A percentile compares a stretch with the other conserved stretches of the same genome.
phyloP scores from a whole-genome alignment of 1,140 invertebrate species.

The Scaptomyza hsui region DNA sequence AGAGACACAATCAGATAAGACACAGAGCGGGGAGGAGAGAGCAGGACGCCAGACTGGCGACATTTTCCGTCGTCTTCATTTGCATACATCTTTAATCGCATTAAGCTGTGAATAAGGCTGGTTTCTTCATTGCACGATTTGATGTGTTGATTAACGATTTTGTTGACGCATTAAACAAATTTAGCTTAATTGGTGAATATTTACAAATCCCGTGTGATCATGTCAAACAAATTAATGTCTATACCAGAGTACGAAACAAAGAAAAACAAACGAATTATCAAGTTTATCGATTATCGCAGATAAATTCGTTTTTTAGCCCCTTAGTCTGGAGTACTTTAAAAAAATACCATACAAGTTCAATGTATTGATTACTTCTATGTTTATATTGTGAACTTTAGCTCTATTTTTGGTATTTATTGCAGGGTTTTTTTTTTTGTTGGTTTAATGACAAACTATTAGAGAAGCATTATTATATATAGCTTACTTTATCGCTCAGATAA shows the following conservation, averaged over 20 bases:
- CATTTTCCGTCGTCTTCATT: constrained; percentile 5
- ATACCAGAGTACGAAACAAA: constrained; percentile 3
- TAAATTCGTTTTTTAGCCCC: neutral
- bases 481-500: constrained; percentile 10
- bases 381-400: neutral
- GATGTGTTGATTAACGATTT: constrained; percentile 13
- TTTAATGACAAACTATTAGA: neutral
- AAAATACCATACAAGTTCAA: constrained; percentile 1
- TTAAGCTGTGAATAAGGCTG: neutral
- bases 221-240: constrained; percentile 37
- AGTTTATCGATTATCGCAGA: neutral
- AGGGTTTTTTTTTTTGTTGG: too few relatives aligned
- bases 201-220: constrained; percentile 28
- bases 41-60: constrained; percentile 53
- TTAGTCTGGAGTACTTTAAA: neutral
- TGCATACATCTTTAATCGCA: constrained; percentile 1
- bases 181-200: constrained; percentile 29
- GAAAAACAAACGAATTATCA: neutral
- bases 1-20: neutral
- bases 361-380: neutral
- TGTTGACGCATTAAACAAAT: constrained; percentile 8
- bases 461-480: neutral
- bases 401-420: neutral
- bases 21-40: too few relatives aligned
- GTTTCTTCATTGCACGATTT: neutral